phyloP scores from a whole-genome alignment of 1,140 invertebrate species.

The Drosophila equinoxialis region DNA sequence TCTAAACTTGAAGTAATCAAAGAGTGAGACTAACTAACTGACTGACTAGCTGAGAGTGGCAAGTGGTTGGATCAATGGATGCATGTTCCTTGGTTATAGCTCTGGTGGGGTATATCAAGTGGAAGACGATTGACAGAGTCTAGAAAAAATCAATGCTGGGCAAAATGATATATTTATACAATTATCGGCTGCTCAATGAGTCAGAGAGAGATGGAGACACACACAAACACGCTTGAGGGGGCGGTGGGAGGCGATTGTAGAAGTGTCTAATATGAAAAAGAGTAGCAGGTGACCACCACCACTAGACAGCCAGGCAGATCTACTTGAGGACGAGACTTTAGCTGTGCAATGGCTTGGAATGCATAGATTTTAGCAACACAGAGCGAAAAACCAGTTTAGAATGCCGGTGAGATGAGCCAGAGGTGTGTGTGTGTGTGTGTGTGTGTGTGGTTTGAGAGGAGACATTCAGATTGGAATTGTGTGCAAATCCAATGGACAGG shows the following conservation, averaged over 20 bases:
- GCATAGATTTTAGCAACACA: conserved; percentile 28
- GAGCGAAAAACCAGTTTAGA: conserved; percentile 36
- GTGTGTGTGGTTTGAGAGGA: not conserved
- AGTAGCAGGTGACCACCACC: conserved; percentile 32
- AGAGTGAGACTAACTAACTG: conserved; percentile 18
- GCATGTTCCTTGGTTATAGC: conserved; percentile 10
- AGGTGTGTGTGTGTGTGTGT: no score
- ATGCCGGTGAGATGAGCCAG: conserved; percentile 30
- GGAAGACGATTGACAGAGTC: conserved; percentile 6
- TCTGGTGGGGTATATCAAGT: not conserved
- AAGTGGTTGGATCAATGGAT: conserved; percentile 12
- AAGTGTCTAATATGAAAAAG: not conserved
- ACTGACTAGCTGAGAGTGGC: not conserved
- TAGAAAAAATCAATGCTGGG: conserved; percentile 51
- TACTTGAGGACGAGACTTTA: not conserved
- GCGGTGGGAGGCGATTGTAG: not conserved
- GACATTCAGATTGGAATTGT: conserved; percentile 26
- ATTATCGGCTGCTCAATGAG: conserved; percentile 44
- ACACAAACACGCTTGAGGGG: conserved; percentile 5
- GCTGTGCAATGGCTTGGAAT: conserved; percentile 48
- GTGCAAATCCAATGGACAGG: conserved; percentile 31
- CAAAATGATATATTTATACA: conserved; percentile 54
- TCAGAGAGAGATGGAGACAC: conserved; percentile 11
- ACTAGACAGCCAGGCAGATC: not conserved
- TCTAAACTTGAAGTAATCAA: conserved; percentile 45